Conservation (phyloP, 2,797 vertebrate species). For the Melopsittacus undulatus region DNA sequence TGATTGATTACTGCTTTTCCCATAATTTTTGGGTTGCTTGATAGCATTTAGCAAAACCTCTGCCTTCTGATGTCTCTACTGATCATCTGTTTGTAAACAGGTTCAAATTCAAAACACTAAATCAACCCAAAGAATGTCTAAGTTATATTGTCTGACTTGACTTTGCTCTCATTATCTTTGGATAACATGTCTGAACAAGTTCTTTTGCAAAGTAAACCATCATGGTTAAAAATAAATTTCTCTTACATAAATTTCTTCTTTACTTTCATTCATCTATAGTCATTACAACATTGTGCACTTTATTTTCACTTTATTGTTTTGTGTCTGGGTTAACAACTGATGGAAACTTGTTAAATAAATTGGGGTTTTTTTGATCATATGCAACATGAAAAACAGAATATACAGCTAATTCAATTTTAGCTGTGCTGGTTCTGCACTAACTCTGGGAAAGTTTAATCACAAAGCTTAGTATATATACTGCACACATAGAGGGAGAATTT, state of each 20-base stretch:
- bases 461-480: neutral
- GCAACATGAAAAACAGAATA: accelerated
- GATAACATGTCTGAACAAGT: neutral
- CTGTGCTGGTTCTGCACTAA: neutral
- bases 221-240: neutral
- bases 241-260: neutral
- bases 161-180: neutral
- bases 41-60: neutral
- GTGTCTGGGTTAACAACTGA: neutral
- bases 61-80: neutral
- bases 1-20: neutral
- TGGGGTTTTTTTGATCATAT: neutral
- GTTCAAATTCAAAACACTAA: neutral
- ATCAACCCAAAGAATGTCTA: neutral
- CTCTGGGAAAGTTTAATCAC: neutral
- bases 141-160: no score
- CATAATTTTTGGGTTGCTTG: neutral
- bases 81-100: neutral
- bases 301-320: neutral
- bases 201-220: neutral
- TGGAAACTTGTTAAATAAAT: neutral
- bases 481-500: neutral
- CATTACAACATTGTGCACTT: neutral
- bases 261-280: neutral
- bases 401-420: neutral